phyloP scores from a whole-genome alignment of 2,113 vertebrate genomes.

The Antechinus flavipes region DNA sequence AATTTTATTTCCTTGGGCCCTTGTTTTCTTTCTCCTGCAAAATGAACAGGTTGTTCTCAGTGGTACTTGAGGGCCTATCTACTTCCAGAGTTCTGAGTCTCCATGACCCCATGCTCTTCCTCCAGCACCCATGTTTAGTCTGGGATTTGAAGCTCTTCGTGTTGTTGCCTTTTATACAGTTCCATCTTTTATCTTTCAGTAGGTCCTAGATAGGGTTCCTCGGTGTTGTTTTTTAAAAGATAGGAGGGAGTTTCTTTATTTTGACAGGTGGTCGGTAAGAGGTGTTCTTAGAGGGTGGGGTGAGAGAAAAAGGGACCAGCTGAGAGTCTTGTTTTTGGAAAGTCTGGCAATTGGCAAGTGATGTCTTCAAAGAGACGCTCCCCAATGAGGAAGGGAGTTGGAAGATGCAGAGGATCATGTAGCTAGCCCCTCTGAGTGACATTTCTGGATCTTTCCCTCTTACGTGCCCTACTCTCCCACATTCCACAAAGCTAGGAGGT shows the following conservation, averaged over 20 bases:
- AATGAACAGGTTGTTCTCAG: neutral
- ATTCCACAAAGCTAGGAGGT: conserved; percentile 22
- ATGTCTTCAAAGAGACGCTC: conserved; percentile 36
- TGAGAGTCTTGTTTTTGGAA: conserved; percentile 16
- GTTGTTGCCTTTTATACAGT: conserved; percentile 57
- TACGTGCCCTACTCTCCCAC: neutral
- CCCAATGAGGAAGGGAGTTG: conserved; percentile 3
- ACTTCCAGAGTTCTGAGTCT: neutral
- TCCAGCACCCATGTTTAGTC: conserved; percentile 52
- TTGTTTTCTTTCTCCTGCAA: neutral
- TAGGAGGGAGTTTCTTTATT: conserved; percentile 62
- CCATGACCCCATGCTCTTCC: neutral
- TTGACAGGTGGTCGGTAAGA: conserved; percentile 77
- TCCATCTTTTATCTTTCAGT: conserved; percentile 78
- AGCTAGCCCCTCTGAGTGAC: conserved; percentile 7
- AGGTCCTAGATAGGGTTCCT: conserved; percentile 53
- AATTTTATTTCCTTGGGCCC: neutral
- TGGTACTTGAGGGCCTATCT: neutral
- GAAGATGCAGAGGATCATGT: conserved; percentile 9
- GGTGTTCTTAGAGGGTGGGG: conserved; percentile 49
- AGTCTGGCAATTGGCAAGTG: conserved; percentile 22
- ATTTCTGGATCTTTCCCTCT: conserved; percentile 14
- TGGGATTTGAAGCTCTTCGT: conserved; percentile 57
- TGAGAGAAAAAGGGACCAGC: conserved; percentile 15
- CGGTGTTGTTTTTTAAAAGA: conserved; percentile 69